Percentiles rank a stretch among this genome's conserved stretches.
phyloP scores from a whole-genome alignment of 2,113 vertebrate genomes.

The Hemichromis elongatus region DNA sequence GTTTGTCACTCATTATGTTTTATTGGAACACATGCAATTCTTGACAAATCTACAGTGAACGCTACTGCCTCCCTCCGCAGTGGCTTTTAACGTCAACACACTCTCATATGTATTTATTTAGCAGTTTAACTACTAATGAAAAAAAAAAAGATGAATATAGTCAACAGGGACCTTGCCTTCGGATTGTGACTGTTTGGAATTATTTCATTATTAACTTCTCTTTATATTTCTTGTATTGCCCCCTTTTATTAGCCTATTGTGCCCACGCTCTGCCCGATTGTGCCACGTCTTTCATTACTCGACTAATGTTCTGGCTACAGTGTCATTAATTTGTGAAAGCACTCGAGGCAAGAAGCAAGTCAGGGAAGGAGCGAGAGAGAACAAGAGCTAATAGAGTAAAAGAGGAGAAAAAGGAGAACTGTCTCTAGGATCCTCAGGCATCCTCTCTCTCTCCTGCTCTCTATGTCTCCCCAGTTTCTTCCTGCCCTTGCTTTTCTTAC shows the following conservation, averaged over 20 bases:
- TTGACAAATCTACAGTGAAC: not conserved
- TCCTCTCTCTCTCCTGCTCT: not conserved
- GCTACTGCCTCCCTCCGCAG: not conserved
- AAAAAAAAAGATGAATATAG: not conserved
- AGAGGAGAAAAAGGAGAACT: conserved; percentile 37
- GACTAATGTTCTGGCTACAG: conserved; percentile 60
- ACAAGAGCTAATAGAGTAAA: conserved; percentile 40
- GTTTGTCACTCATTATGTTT: not conserved
- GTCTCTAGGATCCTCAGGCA: conserved; percentile 32
- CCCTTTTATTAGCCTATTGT: conserved; percentile 29
- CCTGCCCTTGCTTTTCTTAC: not conserved
- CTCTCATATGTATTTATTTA: not conserved
- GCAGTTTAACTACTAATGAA: not conserved
- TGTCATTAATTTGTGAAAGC: conserved; percentile 63
- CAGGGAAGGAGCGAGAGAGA: conserved; percentile 26
- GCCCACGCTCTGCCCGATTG: conserved; percentile 13
- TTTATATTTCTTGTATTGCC: conserved; percentile 13
- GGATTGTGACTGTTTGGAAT: not conserved
- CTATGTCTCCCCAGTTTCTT: not conserved
- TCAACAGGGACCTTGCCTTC: not conserved
- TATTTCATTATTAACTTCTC: conserved; percentile 2
- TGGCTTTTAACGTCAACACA: not conserved
- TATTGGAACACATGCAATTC: not conserved
- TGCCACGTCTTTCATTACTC: conserved; percentile 54
- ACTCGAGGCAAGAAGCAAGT: conserved; percentile 47